Evolutionary conservation across 2,888 invertebrate species (phyloP).

Genomic region (Thyatira batis): DNA sequence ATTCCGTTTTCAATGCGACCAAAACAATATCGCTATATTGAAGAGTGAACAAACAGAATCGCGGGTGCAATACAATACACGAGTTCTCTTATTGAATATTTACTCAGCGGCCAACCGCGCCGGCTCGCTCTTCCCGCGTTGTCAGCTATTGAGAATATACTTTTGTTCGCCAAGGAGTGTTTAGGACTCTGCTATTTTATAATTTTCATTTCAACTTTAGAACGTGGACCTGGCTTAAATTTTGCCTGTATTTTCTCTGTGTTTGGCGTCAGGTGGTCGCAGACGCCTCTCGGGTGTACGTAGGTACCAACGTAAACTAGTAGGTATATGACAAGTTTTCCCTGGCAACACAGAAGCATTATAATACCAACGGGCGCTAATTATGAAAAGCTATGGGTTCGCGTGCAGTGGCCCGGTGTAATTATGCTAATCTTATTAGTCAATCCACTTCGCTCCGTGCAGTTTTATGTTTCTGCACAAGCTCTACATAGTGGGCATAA

Average conservation of each 20-base stretch:
- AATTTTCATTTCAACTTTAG: constrained; percentile 4
- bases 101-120: constrained; percentile 44
- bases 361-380: constrained; percentile 59
- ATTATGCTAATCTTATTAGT: constrained; percentile 80
- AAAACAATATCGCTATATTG: constrained; percentile 71
- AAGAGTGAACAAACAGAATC: constrained; percentile 63
- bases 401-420: constrained; percentile 64
- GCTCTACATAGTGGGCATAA: constrained; percentile 30
- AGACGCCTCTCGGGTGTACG: neutral
- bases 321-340: constrained; percentile 2
- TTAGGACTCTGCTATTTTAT: constrained; percentile 25
- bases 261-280: neutral
- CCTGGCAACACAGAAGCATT: constrained; percentile 25
- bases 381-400: constrained; percentile 71
- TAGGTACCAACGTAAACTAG: neutral
- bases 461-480: constrained; percentile 57
- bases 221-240: neutral
- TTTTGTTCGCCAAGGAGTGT: constrained; percentile 15
- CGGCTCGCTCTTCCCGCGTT: constrained; percentile 29
- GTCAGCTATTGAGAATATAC: constrained; percentile 31
- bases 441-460: constrained; percentile 67
- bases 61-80: constrained; percentile 58
- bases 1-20: constrained; percentile 55
- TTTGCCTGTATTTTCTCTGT: neutral
- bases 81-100: constrained; percentile 68